These are phyloP conservation scores for Anastatus disparis DNA, from an alignment of 1,140 invertebrate species.

Conservation along the genomic window DNA sequence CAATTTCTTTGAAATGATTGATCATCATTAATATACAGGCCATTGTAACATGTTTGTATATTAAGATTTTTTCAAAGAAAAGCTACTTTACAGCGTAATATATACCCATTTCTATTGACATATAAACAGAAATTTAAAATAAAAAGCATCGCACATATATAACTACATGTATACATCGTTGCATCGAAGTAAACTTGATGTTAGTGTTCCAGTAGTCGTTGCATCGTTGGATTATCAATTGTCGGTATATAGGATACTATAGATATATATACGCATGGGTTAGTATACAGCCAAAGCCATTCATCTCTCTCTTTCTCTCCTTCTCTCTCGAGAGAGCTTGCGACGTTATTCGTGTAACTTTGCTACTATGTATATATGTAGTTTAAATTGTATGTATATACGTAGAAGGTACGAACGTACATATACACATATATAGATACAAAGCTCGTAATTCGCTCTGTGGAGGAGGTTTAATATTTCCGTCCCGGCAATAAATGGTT, in stretches of 20 bases:
- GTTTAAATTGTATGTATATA: no score
- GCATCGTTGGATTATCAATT: constrained; percentile 20
- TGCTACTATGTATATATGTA: no score
- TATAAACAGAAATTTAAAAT: neutral
- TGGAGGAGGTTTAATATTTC: constrained; percentile 15
- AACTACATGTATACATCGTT: neutral
- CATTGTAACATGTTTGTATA: no score
- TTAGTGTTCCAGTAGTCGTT: no score
- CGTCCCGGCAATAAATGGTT: neutral
- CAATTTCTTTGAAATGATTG: no score
- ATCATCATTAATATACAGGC: no score
- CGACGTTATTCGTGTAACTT: no score
- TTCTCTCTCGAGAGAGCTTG: no score
- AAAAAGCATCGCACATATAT: neutral
- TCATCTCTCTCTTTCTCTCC: neutral
- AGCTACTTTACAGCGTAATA: no score
- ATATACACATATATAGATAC: neutral
- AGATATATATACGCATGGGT: neutral
- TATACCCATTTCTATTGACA: no score
- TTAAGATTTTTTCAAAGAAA: no score
- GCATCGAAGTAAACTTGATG: constrained; percentile 13
- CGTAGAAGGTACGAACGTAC: no score
- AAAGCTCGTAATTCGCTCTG: neutral
- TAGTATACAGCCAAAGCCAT: constrained; percentile 1
- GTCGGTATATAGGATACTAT: neutral